phyloP scores from a whole-genome alignment of 2,797 vertebrate genomes.

The Tapera naevia region DNA sequence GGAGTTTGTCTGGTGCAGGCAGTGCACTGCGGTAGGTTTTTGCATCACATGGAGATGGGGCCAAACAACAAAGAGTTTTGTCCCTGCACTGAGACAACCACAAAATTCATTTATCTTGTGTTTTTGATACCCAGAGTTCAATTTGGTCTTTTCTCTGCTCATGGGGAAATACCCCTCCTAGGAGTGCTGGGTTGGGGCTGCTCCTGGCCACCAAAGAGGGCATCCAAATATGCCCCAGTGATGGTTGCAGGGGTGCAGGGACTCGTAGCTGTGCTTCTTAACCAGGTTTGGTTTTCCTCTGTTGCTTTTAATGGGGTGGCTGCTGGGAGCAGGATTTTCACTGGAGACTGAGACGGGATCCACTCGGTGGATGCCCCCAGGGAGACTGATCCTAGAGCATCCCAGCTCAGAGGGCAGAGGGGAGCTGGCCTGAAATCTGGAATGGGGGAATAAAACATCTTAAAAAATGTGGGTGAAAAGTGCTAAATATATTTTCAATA shows the following conservation, averaged over 20 bases:
- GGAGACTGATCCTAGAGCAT: not conserved
- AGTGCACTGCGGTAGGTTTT: not conserved
- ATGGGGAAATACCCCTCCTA: not conserved
- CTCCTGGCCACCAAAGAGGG: not conserved
- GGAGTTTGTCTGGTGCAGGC: too few species aligned
- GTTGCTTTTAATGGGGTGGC: accelerated
- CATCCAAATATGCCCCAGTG: not conserved
- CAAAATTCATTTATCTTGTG: not conserved
- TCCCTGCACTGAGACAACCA: not conserved
- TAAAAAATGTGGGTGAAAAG: accelerated
- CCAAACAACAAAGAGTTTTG: not conserved
- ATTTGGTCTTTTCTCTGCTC: not conserved
- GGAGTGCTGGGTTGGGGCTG: not conserved
- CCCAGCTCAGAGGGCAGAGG: not conserved
- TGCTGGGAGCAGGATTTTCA: not conserved
- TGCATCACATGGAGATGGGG: not conserved
- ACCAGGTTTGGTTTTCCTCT: not conserved
- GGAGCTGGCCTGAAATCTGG: not conserved
- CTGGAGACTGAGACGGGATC: not conserved
- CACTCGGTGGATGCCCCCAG: not conserved
- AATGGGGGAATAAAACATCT: not conserved
- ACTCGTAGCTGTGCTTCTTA: not conserved
- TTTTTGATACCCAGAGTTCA: not conserved
- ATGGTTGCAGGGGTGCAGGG: not conserved
- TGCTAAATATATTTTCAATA: accelerated